A percentile compares a stretch with the other conserved stretches of the same genome.
These are phyloP conservation scores for Pristionchus fissidentatus DNA, from an alignment of 2,888 invertebrate species.

Conservation along the genomic window DNA sequence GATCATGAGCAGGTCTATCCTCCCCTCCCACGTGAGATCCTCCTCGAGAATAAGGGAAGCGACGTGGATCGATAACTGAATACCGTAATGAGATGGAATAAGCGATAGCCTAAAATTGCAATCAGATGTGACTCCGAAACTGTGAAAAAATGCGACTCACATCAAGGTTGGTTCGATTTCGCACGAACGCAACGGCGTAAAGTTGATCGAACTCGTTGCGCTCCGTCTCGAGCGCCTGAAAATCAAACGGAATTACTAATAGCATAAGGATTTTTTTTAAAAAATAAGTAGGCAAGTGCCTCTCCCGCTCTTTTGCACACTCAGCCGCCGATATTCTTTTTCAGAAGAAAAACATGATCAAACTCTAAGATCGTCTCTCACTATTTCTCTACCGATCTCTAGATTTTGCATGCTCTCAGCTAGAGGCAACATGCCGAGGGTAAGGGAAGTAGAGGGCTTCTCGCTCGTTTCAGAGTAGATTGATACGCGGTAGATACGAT, in stretches of 20 bases:
- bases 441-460: neutral
- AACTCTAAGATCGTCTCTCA: too few relatives aligned
- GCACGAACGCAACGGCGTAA: slow-evolving; percentile 34
- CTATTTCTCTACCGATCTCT: neutral
- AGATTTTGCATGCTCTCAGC: neutral
- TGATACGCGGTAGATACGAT: neutral
- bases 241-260: neutral
- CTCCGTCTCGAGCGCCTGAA: slow-evolving; percentile 41
- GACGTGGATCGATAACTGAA: slow-evolving; percentile 20
- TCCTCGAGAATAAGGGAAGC: slow-evolving; percentile 31
- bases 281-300: neutral
- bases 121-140: neutral
- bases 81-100: neutral
- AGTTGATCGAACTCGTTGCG: slow-evolving; percentile 47
- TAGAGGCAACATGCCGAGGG: neutral
- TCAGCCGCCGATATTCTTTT: too few relatives aligned
- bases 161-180: slow-evolving; percentile 23
- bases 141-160: neutral
- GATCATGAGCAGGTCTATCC: slow-evolving; percentile 29
- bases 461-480: too few relatives aligned
- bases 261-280: too few relatives aligned
- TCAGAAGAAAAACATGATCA: too few relatives aligned
- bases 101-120: too few relatives aligned
- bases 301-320: neutral
- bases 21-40: neutral